Evolutionary conservation across 1,140 invertebrate species (phyloP).

Genomic region (Pseudachorutes palmiensis): DNA sequence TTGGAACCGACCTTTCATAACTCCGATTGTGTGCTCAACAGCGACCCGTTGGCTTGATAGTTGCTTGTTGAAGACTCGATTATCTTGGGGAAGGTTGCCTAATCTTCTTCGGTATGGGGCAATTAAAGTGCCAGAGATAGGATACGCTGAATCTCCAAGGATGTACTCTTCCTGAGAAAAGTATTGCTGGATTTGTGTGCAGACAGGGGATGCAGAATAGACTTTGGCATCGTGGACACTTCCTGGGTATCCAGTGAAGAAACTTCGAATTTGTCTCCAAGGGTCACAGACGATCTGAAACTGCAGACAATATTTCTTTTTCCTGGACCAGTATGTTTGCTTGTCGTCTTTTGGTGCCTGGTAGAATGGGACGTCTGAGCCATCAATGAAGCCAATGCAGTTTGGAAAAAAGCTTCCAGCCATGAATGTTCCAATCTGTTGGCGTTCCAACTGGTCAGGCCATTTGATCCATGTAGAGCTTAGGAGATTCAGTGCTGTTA

Average conservation of each 20-base stretch:
- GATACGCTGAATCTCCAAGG: slow-evolving; percentile 19
- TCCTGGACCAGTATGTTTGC: slow-evolving; percentile 13
- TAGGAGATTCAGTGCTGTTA: background rate
- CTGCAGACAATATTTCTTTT: slow-evolving; percentile 16
- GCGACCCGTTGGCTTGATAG: slow-evolving; percentile 2
- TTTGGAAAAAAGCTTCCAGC: background rate
- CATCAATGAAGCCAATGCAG: slow-evolving; percentile 20
- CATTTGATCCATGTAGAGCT: slow-evolving; percentile 5
- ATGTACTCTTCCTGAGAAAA: slow-evolving; percentile 14
- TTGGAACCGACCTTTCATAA: slow-evolving; percentile 20
- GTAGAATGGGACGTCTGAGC: slow-evolving; percentile 1
- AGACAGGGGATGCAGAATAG: background rate
- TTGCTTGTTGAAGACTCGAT: slow-evolving; percentile 14
- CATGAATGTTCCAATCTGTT: background rate
- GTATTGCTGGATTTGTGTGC: background rate
- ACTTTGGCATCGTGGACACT: slow-evolving; percentile 22
- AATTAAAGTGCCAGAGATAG: background rate
- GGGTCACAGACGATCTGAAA: slow-evolving; percentile 19
- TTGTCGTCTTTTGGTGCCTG: slow-evolving; percentile 13
- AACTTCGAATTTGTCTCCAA: background rate
- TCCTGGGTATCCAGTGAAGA: slow-evolving; percentile 16
- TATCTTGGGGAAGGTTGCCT: background rate
- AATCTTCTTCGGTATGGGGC: background rate
- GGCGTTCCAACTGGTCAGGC: background rate
- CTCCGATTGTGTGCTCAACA: slow-evolving; percentile 19